Evolutionary conservation across 2,797 vertebrate genomes (phyloP).

Genomic region (Anniella stebbinsi): DNA sequence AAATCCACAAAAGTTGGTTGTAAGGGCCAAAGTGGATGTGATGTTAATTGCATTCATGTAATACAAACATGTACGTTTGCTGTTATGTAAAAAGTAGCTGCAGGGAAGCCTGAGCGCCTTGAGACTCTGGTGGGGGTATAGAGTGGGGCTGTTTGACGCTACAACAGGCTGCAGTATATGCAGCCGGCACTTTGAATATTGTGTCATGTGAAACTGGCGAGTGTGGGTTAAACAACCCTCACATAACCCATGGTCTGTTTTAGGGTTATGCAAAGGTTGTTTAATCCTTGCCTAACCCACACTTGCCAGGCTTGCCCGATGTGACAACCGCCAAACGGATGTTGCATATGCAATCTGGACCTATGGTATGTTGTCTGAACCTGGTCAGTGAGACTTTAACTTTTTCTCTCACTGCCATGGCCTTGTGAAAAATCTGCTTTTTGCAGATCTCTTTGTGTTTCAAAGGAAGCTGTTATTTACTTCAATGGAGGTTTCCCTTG

Average conservation of each 20-base stretch:
- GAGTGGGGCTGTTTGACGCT: too few species aligned
- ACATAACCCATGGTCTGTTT: too few species aligned
- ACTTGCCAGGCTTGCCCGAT: too few species aligned
- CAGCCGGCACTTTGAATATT: too few species aligned
- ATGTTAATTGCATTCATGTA: neutral
- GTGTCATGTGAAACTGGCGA: too few species aligned
- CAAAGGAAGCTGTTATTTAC: neutral
- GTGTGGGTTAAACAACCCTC: too few species aligned
- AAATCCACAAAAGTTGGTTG: neutral
- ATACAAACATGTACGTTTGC: neutral
- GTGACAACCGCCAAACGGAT: too few species aligned
- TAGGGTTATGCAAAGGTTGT: too few species aligned
- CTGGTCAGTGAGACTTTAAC: neutral
- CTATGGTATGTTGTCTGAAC: too few species aligned
- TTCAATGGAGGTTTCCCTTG: neutral
- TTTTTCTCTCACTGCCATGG: neutral
- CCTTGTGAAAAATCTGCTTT: neutral
- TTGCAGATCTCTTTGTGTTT: neutral
- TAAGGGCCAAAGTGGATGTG: neutral
- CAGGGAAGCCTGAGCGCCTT: neutral
- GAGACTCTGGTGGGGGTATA: neutral
- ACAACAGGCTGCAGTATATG: too few species aligned
- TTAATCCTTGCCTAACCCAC: too few species aligned
- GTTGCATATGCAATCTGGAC: too few species aligned
- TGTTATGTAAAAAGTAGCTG: neutral